Percentiles rank a stretch among this genome's conserved stretches.
These are phyloP conservation scores for Malurus cyaneus DNA, from an alignment of 2,113 vertebrate species.

Conservation along the genomic window DNA sequence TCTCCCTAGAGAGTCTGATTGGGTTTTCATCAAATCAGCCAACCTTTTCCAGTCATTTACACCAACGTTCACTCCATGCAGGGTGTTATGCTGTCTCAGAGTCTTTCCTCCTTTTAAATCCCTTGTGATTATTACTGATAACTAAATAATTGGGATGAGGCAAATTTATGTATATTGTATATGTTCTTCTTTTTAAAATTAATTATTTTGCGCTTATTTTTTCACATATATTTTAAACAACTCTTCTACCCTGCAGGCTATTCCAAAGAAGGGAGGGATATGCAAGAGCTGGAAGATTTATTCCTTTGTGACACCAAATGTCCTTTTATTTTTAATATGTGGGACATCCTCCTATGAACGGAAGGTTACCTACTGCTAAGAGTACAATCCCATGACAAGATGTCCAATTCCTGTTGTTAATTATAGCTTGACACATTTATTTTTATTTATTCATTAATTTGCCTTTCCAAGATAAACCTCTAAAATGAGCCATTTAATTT, in stretches of 20 bases:
- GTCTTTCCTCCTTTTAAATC: slow-evolving; percentile 69
- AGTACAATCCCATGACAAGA: slow-evolving; percentile 49
- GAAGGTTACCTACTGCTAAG: slow-evolving; percentile 60
- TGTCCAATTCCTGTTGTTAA: slow-evolving; percentile 60
- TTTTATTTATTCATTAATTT: slow-evolving; percentile 74
- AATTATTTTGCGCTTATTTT: slow-evolving; percentile 49
- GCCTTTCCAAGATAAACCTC: slow-evolving; percentile 19
- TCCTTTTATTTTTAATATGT: slow-evolving; percentile 58
- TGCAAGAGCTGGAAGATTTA: slow-evolving; percentile 27
- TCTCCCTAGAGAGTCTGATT: slow-evolving; percentile 87
- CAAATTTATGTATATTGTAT: slow-evolving; percentile 38
- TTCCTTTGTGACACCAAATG: slow-evolving; percentile 34
- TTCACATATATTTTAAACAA: not conserved
- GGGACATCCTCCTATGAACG: not conserved
- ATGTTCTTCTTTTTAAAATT: slow-evolving; percentile 25
- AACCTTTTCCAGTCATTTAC: slow-evolving; percentile 85
- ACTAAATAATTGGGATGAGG: slow-evolving; percentile 66
- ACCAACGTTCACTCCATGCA: slow-evolving; percentile 70
- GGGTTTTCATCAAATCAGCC: slow-evolving; percentile 89
- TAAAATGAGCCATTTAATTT: slow-evolving; percentile 66
- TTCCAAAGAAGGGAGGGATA: not conserved
- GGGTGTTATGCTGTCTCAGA: slow-evolving; percentile 65
- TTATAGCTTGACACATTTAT: slow-evolving; percentile 69
- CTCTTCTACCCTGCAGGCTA: not conserved
- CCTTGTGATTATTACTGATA: slow-evolving; percentile 68